A percentile compares a stretch with the other conserved stretches of the same genome.
These are phyloP conservation scores for Parus major DNA, from an alignment of 2,113 vertebrate genomes.

Conservation along the genomic window DNA sequence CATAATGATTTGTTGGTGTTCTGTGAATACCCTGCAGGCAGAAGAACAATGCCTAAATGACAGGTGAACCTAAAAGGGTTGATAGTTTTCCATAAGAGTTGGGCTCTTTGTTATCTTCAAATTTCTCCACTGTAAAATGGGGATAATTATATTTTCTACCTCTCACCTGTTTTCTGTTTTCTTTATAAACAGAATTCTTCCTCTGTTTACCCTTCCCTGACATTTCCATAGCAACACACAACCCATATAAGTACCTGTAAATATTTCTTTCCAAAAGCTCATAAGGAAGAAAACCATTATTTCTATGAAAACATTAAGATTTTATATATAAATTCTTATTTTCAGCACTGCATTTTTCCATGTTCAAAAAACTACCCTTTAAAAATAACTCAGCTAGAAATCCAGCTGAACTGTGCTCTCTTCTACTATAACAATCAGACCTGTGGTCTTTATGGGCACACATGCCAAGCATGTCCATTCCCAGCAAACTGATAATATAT, in stretches of 20 bases:
- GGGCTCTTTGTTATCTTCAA: not conserved
- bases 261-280: not conserved
- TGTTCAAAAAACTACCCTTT: not conserved
- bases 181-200: not conserved
- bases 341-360: not conserved
- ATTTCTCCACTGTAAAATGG: not conserved
- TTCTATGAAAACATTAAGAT: not conserved
- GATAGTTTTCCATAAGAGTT: not conserved
- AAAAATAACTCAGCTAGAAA: not conserved
- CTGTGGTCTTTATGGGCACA: not conserved
- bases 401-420: not conserved
- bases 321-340: not conserved
- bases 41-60: not conserved
- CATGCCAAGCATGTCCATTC: not conserved
- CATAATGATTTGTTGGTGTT: not conserved
- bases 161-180: slow-evolving; percentile 1
- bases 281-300: not conserved
- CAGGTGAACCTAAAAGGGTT: not conserved
- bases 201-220: not conserved
- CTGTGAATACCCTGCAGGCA: not conserved
- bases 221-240: slow-evolving; percentile 48
- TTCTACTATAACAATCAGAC: not conserved
- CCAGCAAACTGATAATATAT: not conserved
- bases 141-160: slow-evolving; percentile 18
- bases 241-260: not conserved